These are phyloP conservation scores for Drosophila mayaguana DNA, from an alignment of 2,888 invertebrate genomes.

Conservation along the genomic window DNA sequence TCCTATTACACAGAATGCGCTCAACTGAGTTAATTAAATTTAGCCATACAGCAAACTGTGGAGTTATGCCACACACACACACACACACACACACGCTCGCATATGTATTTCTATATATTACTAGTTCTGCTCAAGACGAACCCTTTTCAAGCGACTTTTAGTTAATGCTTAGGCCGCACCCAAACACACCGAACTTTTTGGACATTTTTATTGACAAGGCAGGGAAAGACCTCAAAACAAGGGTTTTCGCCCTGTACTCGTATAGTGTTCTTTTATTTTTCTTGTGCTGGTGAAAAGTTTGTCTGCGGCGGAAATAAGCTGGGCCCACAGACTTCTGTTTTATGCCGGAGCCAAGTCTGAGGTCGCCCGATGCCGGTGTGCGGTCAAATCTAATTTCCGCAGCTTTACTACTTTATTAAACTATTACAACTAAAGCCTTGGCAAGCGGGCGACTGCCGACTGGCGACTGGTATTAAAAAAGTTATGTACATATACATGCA, in stretches of 20 bases:
- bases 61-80: conserved; percentile 4
- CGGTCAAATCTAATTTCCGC: conserved; percentile 83
- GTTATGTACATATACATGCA: conserved; percentile 63
- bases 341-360: conserved; percentile 24
- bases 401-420: conserved; percentile 82
- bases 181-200: conserved; percentile 62
- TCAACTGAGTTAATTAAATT: conserved; percentile 82
- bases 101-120: conserved; percentile 10
- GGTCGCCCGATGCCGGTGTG: conserved; percentile 59
- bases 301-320: conserved; percentile 73
- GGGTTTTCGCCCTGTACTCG: conserved; percentile 44
- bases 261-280: conserved; percentile 56
- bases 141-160: conserved; percentile 71
- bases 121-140: conserved; percentile 35
- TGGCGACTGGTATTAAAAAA: conserved; percentile 73
- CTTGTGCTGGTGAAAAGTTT: conserved; percentile 60
- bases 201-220: conserved; percentile 81
- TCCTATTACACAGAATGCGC: conserved; percentile 77
- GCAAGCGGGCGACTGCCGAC: conserved; percentile 24
- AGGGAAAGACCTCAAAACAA: conserved; percentile 58
- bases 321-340: conserved; percentile 62
- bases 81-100: background rate
- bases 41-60: conserved; percentile 37
- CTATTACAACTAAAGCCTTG: conserved; percentile 76
- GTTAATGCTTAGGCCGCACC: conserved; percentile 71